Evolutionary conservation across 2,888 invertebrate genomes (phyloP).

Genomic region (Tinea semifulvella): DNA sequence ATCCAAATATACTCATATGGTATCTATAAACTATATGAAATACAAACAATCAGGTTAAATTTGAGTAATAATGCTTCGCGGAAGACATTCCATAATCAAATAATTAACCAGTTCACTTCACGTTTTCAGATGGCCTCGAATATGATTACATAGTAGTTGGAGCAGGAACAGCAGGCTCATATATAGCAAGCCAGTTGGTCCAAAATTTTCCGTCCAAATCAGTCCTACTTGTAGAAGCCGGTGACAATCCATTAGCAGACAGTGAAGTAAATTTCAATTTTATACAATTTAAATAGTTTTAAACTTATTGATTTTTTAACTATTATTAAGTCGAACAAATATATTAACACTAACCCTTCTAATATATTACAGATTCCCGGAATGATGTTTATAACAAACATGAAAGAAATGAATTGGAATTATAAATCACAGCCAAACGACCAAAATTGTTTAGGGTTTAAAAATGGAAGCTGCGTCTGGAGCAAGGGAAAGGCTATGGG

Average conservation of each 20-base stretch:
- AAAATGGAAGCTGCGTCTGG: slow-evolving; percentile 54
- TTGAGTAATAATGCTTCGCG: too few species aligned
- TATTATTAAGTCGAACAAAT: too few species aligned
- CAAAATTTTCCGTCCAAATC: slow-evolving; percentile 27
- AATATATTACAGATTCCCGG: slow-evolving; percentile 39
- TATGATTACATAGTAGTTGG: slow-evolving; percentile 63
- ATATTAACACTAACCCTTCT: too few species aligned
- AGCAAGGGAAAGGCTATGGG: slow-evolving; percentile 72
- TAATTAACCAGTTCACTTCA: too few species aligned
- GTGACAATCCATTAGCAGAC: slow-evolving; percentile 47
- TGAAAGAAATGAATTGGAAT: slow-evolving; percentile 57
- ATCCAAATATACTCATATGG: too few species aligned
- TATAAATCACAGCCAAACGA: slow-evolving; percentile 52
- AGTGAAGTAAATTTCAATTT: slow-evolving; percentile 44
- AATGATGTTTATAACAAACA: slow-evolving; percentile 33
- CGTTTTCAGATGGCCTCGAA: slow-evolving; percentile 27
- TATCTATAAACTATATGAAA: too few species aligned
- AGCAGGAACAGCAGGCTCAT: slow-evolving; percentile 65
- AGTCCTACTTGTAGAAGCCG: slow-evolving; percentile 55
- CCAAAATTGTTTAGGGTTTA: slow-evolving; percentile 40
- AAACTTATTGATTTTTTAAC: too few species aligned
- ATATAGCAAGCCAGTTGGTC: slow-evolving; percentile 53
- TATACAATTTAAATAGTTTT: too few species aligned
- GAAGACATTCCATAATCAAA: too few species aligned
- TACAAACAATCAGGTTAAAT: too few species aligned